Conservation (phyloP, 1,140 invertebrate species). For the Acromyrmex echinatior region DNA sequence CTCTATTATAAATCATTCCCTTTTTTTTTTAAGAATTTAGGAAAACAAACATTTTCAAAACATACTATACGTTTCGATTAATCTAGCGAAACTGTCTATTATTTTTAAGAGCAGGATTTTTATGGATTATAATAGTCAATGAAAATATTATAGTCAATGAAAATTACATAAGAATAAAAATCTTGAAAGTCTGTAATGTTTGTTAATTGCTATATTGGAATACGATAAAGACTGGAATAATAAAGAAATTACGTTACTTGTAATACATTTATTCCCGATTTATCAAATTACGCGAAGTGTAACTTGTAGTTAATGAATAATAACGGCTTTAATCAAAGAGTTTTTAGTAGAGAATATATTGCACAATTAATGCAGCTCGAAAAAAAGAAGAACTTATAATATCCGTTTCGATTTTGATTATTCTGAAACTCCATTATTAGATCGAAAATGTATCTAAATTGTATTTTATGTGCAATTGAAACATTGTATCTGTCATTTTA, state of each 20-base stretch:
- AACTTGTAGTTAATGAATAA: neutral
- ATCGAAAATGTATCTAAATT: neutral
- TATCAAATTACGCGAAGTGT: neutral
- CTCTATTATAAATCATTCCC: neutral
- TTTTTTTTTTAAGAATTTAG: neutral
- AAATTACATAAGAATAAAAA: neutral
- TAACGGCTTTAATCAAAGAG: neutral
- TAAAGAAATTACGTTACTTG: conserved; percentile 2
- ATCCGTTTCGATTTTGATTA: neutral
- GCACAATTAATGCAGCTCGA: neutral
- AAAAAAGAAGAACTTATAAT: neutral
- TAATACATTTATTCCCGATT: neutral
- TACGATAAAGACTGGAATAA: neutral
- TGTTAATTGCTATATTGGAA: neutral
- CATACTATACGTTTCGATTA: neutral
- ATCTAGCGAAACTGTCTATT: neutral
- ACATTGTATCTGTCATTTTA: neutral
- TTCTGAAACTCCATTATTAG: neutral
- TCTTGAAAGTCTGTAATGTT: neutral
- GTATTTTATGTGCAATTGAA: neutral
- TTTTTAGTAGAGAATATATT: neutral
- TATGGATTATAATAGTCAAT: neutral
- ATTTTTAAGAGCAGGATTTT: neutral
- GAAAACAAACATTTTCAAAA: neutral
- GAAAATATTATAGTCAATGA: neutral